A percentile compares a stretch with the other conserved stretches of the same genome.
phyloP scores from a whole-genome alignment of 2,888 invertebrate species.

The Heterodera filipjevi region DNA sequence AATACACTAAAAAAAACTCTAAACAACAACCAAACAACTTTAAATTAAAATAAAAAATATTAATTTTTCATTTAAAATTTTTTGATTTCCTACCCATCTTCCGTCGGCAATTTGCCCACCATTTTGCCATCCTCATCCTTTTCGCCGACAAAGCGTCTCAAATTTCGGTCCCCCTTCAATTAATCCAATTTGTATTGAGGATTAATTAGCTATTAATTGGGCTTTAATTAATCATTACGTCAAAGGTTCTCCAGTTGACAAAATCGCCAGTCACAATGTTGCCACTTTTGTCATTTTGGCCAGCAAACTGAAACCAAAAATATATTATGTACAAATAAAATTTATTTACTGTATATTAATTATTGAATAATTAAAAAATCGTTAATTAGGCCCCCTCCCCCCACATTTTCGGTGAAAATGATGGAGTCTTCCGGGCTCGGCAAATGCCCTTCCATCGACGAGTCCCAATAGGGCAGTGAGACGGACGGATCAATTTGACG shows the following conservation, averaged over 20 bases:
- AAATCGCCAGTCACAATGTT: conserved; percentile 61
- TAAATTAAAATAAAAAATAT: no score
- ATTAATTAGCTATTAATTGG: neutral
- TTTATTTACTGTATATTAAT: neutral
- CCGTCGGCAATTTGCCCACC: neutral
- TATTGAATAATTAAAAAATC: no score
- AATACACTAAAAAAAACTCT: no score
- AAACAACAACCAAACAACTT: no score
- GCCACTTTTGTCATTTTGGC: conserved; percentile 34
- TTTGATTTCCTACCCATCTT: neutral
- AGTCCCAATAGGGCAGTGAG: conserved; percentile 61
- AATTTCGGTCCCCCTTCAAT: neutral
- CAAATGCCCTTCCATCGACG: conserved; percentile 32
- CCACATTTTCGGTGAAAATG: conserved; percentile 15
- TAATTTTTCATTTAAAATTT: no score
- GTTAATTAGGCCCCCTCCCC: no score
- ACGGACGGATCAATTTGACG: conserved; percentile 60
- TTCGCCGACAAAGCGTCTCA: neutral
- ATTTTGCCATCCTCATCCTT: neutral
- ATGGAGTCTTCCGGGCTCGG: conserved; percentile 31
- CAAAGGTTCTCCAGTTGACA: conserved; percentile 23
- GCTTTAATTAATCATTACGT: conserved; percentile 2
- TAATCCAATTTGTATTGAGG: no score
- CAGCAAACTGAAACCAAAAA: conserved; percentile 31
- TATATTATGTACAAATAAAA: neutral